These are phyloP conservation scores for Panthera uncia DNA, from an alignment of 2,113 vertebrate genomes.

Conservation along the genomic window DNA sequence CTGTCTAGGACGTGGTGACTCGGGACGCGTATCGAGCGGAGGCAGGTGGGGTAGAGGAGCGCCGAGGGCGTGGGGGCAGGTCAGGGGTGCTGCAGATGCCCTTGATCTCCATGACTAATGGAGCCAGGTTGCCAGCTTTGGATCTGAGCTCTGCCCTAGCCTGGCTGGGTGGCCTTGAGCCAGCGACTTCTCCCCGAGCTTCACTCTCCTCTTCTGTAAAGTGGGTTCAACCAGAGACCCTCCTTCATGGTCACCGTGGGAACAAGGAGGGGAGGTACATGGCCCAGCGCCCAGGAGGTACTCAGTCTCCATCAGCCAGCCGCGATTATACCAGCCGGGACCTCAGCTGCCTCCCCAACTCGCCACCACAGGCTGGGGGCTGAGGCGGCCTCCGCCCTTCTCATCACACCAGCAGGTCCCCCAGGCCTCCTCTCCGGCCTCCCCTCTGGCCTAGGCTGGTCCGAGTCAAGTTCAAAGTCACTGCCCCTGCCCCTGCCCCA, in stretches of 20 bases:
- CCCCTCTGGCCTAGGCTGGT: neutral
- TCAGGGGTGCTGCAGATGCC: too few relatives aligned
- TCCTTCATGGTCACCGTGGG: too few relatives aligned
- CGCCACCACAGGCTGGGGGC: neutral
- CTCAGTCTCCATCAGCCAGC: neutral
- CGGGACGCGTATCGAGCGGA: neutral
- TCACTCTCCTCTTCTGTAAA: neutral
- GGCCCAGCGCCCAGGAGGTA: neutral
- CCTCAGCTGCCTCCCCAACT: neutral
- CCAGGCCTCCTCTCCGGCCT: neutral
- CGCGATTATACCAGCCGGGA: accelerated
- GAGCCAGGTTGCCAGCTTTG: accelerated
- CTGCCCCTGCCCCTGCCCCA: too few relatives aligned
- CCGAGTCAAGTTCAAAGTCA: neutral
- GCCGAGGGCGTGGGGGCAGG: neutral
- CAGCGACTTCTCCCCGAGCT: neutral
- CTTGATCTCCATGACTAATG: neutral
- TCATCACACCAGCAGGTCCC: neutral
- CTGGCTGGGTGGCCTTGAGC: neutral
- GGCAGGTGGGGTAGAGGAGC: neutral
- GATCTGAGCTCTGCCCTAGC: neutral
- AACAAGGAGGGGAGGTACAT: accelerated
- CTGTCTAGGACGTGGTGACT: neutral
- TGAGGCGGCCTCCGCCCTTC: neutral
- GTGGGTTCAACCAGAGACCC: neutral